Evolutionary conservation across 2,113 vertebrate genomes (phyloP).

Genomic region (Burhinus bistriatus): DNA sequence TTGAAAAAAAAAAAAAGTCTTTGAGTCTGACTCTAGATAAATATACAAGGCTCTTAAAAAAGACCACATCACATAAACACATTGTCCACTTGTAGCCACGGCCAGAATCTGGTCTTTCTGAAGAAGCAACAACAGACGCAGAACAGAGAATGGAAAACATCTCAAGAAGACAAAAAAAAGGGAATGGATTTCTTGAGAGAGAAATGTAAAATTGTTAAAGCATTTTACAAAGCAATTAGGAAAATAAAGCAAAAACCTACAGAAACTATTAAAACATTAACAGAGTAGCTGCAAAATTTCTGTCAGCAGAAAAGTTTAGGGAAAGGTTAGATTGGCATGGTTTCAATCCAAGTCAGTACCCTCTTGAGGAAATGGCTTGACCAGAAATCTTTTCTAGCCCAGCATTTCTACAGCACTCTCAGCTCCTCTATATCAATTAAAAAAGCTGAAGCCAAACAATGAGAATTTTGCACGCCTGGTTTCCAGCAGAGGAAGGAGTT

Average conservation of each 20-base stretch:
- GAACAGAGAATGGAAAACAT: neutral
- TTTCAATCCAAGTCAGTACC: neutral
- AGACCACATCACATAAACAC: neutral
- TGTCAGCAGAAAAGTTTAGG: neutral
- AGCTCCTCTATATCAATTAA: neutral
- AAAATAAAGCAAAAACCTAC: neutral
- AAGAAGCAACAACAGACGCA: neutral
- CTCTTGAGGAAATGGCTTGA: neutral
- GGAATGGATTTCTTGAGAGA: neutral
- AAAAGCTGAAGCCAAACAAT: neutral
- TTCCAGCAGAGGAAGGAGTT: neutral
- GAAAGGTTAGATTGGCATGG: neutral
- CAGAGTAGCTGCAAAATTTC: neutral
- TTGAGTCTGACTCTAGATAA: neutral
- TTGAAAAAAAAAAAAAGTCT: too few relatives aligned
- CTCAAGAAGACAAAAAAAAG: neutral
- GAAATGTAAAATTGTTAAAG: neutral
- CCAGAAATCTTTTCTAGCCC: neutral
- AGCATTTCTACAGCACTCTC: neutral
- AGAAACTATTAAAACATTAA: neutral
- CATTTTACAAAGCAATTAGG: neutral
- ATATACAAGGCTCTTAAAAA: neutral
- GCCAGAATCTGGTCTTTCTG: neutral
- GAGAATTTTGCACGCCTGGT: accelerated
- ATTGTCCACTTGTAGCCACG: neutral